Percentiles rank a stretch among this genome's conserved stretches.
Conservation (phyloP, 2,888 invertebrate genomes). For the Chelonus formosanus region DNA sequence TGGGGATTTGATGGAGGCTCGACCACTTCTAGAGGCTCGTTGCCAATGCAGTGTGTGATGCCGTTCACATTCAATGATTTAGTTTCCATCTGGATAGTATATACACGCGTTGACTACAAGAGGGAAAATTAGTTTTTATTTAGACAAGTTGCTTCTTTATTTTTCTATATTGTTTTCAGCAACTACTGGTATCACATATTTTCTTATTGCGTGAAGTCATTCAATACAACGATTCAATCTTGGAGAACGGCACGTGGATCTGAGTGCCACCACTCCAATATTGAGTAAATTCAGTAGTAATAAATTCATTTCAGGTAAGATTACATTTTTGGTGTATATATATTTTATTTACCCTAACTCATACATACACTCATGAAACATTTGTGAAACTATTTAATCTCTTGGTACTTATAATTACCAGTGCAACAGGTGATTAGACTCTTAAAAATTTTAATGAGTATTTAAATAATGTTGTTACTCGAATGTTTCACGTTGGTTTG, state of each 20-base stretch:
- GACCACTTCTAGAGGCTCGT: constrained; percentile 44
- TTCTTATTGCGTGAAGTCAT: too few relatives aligned
- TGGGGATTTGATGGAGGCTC: constrained; percentile 47
- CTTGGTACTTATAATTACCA: too few relatives aligned
- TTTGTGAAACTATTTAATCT: not conserved
- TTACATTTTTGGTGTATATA: too few relatives aligned
- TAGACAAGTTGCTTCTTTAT: not conserved
- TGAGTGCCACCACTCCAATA: not conserved
- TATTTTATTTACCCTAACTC: too few relatives aligned
- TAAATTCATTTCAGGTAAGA: not conserved
- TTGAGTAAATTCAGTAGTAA: constrained; percentile 9
- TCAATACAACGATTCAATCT: too few relatives aligned
- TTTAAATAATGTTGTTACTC: too few relatives aligned
- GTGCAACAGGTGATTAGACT: too few relatives aligned
- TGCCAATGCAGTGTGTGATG: constrained; percentile 33
- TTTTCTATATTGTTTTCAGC: not conserved
- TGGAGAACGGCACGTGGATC: constrained; percentile 15
- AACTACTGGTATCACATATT: too few relatives aligned
- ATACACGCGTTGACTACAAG: constrained; percentile 30
- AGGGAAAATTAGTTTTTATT: not conserved
- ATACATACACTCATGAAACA: not conserved
- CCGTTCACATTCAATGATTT: constrained; percentile 41
- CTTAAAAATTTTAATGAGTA: too few relatives aligned
- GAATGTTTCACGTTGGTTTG: too few relatives aligned
- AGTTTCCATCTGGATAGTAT: constrained; percentile 43